Percentiles rank a stretch among this genome's conserved stretches.
phyloP scores from a whole-genome alignment of 2,888 invertebrate genomes.

The Colostygia pectinataria region DNA sequence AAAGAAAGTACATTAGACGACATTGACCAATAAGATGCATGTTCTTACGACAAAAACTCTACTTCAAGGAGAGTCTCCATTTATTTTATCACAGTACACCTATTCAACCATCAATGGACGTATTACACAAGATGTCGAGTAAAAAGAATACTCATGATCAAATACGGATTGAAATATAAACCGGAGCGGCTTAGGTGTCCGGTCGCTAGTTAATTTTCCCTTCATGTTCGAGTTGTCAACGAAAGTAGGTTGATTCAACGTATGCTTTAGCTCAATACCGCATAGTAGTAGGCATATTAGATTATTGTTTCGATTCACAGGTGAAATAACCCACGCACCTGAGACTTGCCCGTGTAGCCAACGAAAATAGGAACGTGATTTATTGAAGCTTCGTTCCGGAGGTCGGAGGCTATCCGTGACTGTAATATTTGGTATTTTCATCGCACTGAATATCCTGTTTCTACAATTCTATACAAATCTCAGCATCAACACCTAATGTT shows the following conservation, averaged over 20 bases:
- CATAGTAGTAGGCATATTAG: constrained; percentile 42
- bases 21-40: constrained; percentile 30
- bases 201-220: constrained; percentile 64
- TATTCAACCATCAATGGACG: constrained; percentile 9
- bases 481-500: neutral
- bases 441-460: neutral
- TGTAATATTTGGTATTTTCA: constrained; percentile 17
- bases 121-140: constrained; percentile 7
- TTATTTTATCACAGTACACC: constrained; percentile 1
- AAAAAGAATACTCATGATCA: constrained; percentile 28
- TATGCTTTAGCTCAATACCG: constrained; percentile 57
- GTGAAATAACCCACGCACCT: constrained; percentile 41
- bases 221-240: constrained; percentile 63
- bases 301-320: constrained; percentile 44
- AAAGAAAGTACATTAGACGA: no score
- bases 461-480: constrained; percentile 3
- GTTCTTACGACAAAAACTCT: constrained; percentile 23
- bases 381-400: constrained; percentile 31
- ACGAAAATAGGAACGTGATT: constrained; percentile 37
- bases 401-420: constrained; percentile 9
- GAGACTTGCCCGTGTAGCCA: constrained; percentile 37
- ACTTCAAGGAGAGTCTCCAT: constrained; percentile 5
- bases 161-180: constrained; percentile 43
- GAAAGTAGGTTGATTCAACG: constrained; percentile 66
- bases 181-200: constrained; percentile 43